phyloP scores from a whole-genome alignment of 92 coral and sea anemone species.

The Epizoanthus scotinus region DNA sequence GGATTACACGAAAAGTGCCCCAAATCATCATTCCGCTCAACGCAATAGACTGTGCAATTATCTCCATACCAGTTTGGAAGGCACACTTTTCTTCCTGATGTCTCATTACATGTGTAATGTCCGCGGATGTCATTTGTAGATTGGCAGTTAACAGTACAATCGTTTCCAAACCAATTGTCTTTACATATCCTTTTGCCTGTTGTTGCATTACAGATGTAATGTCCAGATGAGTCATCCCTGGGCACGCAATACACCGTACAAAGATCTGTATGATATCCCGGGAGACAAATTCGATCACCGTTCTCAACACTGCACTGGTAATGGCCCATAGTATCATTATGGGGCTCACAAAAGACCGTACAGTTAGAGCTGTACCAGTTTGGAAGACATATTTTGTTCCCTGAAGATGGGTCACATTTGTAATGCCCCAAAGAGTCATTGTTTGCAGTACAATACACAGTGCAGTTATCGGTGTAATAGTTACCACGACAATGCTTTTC shows the following conservation, averaged over 20 bases:
- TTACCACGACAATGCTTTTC: slow-evolving; percentile 53
- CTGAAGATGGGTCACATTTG: slow-evolving; percentile 57
- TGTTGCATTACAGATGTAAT: slow-evolving; percentile 63
- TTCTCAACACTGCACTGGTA: slow-evolving; percentile 51
- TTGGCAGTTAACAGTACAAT: slow-evolving; percentile 60
- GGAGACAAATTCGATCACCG: slow-evolving; percentile 61
- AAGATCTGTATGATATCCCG: slow-evolving; percentile 55
- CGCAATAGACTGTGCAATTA: slow-evolving; percentile 62
- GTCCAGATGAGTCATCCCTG: slow-evolving; percentile 55
- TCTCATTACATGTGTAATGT: slow-evolving; percentile 56
- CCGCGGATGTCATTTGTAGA: slow-evolving; percentile 40
- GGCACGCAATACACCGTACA: slow-evolving; percentile 49
- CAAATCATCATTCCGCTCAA: slow-evolving; percentile 18
- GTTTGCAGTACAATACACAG: slow-evolving; percentile 51
- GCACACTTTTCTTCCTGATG: slow-evolving; percentile 63
- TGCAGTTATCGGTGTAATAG: slow-evolving; percentile 64
- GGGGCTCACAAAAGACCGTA: slow-evolving; percentile 64
- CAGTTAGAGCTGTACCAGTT: slow-evolving; percentile 77
- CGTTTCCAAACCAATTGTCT: slow-evolving; percentile 34
- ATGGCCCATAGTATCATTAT: slow-evolving; percentile 53
- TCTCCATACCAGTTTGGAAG: slow-evolving; percentile 70
- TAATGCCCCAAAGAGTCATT: slow-evolving; percentile 65
- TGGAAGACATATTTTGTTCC: slow-evolving; percentile 63
- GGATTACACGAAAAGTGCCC: slow-evolving; percentile 67
- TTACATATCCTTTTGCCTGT: slow-evolving; percentile 36